A percentile compares a stretch with the other conserved stretches of the same genome.
These are phyloP conservation scores for Serinus canaria DNA, from an alignment of 2,113 vertebrate species.

Conservation along the genomic window DNA sequence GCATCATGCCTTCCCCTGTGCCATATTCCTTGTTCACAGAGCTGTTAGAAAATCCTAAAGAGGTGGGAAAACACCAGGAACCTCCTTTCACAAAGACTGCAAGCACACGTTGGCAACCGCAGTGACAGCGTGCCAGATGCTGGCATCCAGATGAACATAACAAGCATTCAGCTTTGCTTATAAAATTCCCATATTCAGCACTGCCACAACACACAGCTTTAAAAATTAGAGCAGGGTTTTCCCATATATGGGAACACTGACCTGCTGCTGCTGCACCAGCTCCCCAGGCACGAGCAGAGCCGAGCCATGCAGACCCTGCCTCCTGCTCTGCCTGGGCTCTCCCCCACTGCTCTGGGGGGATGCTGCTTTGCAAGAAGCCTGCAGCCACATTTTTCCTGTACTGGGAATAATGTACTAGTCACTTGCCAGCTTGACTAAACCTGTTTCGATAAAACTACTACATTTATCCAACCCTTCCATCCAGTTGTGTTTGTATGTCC, in stretches of 20 bases:
- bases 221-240: conserved; percentile 46
- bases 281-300: background rate
- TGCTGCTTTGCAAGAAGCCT: background rate
- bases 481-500: background rate
- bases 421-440: background rate
- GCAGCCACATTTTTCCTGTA: background rate
- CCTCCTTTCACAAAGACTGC: background rate
- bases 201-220: conserved; percentile 2
- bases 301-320: background rate
- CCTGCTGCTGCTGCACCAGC: background rate
- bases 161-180: background rate
- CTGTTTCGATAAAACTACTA: rapidly evolving
- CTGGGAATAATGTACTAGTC: background rate
- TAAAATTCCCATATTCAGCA: conserved; percentile 41
- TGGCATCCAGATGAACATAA: background rate
- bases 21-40: background rate
- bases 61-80: background rate
- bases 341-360: background rate
- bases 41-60: background rate
- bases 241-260: conserved; percentile 46
- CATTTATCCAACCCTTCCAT: background rate
- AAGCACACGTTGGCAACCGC: rapidly evolving
- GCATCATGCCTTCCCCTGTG: rapidly evolving
- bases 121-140: background rate
- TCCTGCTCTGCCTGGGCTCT: background rate